Evolutionary conservation across 2,888 invertebrate species (phyloP), one percentile per base, ranked within the genome.

Genomic region (Saturnia pavonia): DNA sequence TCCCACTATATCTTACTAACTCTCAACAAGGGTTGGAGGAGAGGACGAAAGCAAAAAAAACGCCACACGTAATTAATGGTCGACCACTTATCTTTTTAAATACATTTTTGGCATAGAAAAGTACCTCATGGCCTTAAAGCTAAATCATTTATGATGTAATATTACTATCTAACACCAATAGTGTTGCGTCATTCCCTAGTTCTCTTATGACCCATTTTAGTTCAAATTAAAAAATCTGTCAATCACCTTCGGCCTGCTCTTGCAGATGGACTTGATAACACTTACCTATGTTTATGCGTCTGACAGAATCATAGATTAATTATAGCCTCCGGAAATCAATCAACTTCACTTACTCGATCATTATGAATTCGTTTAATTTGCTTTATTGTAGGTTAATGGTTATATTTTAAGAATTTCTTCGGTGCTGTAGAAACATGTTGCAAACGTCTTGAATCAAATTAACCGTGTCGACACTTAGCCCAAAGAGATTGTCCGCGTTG

Each of bases 361-460:
- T 48, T 48, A 19, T 48, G 48, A 48, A 48, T 22, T 22, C 7
- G 2, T 54, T 22, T n/a, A 1, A 7, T 22, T n/a, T 54, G 22
- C 43, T 43, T 14, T 12, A 43, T 43, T 12, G 11, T 43, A 43
- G 9, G 43, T 9, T 1, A 51, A 19, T 51, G 19, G 1, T 51
- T 51, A 34, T 34, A 6, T 65, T 34, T 40, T 40, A 40, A 40
- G 40, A 65, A 40, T 68, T 14, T 48, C n/a, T 68, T 11, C 48
- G 16, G 12, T 45, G 48, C 22, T 68, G 48, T n/a, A 68, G 8
- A 45, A 68, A 48, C 19, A 68, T 34, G 9, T 51, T 68, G 48
- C 45, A 68, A 22, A 68, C 54, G 22, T 16, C 68, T 34, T 40
- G 48, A 54, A 68, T 27, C 34, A 68, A 68, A 40, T 68, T 68